phyloP scores from a whole-genome alignment of 2,797 vertebrate genomes.

The Labroides dimidiatus region DNA sequence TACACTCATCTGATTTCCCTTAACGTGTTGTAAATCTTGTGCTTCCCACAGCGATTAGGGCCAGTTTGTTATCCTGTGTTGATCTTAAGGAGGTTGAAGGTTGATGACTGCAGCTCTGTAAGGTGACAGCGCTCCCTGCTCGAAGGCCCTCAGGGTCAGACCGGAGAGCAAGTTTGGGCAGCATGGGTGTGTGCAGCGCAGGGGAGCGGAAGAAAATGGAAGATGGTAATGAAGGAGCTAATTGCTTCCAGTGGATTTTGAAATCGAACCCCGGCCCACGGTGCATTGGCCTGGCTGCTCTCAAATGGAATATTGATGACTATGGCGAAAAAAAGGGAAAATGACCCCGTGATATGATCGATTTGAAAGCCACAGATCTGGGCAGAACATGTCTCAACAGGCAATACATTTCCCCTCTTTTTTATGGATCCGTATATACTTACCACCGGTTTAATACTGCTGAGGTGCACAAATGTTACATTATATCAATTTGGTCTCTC shows the following conservation, averaged over 20 bases:
- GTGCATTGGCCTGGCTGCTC: conserved; percentile 46
- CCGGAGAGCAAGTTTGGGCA: conserved; percentile 26
- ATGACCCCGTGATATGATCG: conserved; percentile 76
- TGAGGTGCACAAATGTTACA: conserved; percentile 74
- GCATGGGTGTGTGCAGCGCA: conserved; percentile 18
- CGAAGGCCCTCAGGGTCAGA: conserved; percentile 42
- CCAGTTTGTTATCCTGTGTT: not conserved
- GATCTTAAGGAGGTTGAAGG: conserved; percentile 44
- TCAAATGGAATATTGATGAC: conserved; percentile 83
- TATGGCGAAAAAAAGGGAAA: conserved; percentile 74
- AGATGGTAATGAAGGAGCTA: conserved; percentile 83
- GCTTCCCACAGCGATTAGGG: conserved; percentile 12
- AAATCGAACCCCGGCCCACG: conserved; percentile 76
- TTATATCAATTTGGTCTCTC: conserved; percentile 71
- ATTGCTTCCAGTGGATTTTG: conserved; percentile 85
- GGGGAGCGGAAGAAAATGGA: conserved; percentile 54
- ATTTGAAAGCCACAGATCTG: conserved; percentile 80
- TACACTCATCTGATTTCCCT: conserved; percentile 36
- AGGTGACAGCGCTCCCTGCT: conserved; percentile 37
- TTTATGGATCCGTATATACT: conserved; percentile 79
- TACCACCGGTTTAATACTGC: conserved; percentile 73
- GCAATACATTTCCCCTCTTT: conserved; percentile 68
- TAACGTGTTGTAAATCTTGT: not conserved
- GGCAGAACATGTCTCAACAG: conserved; percentile 75
- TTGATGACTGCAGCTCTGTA: conserved; percentile 18